These are phyloP conservation scores for Zophobas atratus DNA, from an alignment of 1,140 invertebrate genomes.

Conservation along the genomic window DNA sequence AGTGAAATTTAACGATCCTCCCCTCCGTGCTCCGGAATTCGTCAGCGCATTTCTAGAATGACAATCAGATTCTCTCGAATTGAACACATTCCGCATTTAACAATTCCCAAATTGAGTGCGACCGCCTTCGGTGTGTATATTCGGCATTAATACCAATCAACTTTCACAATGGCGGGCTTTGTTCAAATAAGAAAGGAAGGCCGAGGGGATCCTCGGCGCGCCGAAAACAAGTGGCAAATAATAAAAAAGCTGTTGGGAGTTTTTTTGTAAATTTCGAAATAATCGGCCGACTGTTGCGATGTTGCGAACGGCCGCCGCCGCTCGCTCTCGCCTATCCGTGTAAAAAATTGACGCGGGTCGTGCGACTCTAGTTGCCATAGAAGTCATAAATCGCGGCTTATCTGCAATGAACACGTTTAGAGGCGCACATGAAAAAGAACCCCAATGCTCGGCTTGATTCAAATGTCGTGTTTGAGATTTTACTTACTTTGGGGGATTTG, in stretches of 20 bases:
- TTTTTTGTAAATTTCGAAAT: neutral
- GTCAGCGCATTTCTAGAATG: slow-evolving; percentile 16
- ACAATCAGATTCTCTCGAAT: slow-evolving; percentile 20
- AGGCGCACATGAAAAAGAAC: neutral
- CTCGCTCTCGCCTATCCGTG: neutral
- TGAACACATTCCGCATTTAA: slow-evolving; percentile 34
- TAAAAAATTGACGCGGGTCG: slow-evolving; percentile 21
- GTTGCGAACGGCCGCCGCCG: too few species aligned
- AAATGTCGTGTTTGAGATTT: neutral
- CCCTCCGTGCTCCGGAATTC: slow-evolving; percentile 19
- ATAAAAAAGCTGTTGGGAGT: neutral
- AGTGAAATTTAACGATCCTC: slow-evolving; percentile 18
- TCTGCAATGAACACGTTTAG: slow-evolving; percentile 8
- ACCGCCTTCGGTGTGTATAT: slow-evolving; percentile 6
- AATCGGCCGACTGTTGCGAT: neutral
- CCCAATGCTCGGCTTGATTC: neutral
- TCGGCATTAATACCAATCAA: slow-evolving; percentile 16
- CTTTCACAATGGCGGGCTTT: too few species aligned
- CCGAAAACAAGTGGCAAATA: neutral
- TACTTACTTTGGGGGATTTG: neutral
- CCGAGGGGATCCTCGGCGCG: neutral
- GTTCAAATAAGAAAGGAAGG: too few species aligned
- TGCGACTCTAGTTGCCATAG: neutral
- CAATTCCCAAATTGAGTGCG: slow-evolving; percentile 35
- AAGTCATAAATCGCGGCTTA: slow-evolving; percentile 17